A percentile compares a stretch with the other conserved stretches of the same genome.
phyloP scores from a whole-genome alignment of 92 coral and sea anemone genomes.

The Meandrina meandrites region DNA sequence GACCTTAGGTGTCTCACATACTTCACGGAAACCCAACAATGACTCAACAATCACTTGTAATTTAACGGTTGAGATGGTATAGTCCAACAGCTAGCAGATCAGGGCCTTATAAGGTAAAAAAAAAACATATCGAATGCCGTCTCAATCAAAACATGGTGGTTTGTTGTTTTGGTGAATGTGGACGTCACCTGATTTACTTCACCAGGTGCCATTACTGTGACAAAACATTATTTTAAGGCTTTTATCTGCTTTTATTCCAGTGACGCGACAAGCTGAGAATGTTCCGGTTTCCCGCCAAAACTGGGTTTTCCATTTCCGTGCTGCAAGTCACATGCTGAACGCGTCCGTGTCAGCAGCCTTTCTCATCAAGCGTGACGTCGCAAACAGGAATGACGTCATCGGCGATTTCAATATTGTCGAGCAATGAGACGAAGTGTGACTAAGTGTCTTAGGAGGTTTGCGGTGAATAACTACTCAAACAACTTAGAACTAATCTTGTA shows the following conservation, averaged over 20 bases:
- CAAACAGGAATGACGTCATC: background rate
- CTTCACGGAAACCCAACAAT: too few relatives aligned
- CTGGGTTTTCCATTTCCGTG: background rate
- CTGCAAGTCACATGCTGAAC: background rate
- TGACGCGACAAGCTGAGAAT: background rate
- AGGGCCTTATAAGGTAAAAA: background rate
- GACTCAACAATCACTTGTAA: background rate
- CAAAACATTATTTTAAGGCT: too few relatives aligned
- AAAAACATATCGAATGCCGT: background rate
- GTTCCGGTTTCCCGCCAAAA: constrained; percentile 30
- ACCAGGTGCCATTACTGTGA: background rate
- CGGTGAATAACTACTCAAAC: constrained; percentile 10
- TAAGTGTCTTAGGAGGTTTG: constrained; percentile 13
- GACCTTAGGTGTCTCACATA: too few relatives aligned
- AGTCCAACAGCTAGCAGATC: background rate
- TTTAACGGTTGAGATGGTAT: background rate
- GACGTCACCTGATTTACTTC: background rate
- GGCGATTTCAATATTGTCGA: background rate
- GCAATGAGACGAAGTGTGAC: constrained; percentile 7
- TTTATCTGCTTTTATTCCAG: too few relatives aligned
- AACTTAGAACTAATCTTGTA: background rate
- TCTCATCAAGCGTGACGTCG: constrained; percentile 15
- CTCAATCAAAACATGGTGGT: background rate
- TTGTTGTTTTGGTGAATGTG: background rate
- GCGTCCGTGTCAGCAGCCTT: constrained; percentile 8